Base-by-base conservation (phyloP, 1,140 invertebrate species). In the Lepidurus packardi region DNA sequence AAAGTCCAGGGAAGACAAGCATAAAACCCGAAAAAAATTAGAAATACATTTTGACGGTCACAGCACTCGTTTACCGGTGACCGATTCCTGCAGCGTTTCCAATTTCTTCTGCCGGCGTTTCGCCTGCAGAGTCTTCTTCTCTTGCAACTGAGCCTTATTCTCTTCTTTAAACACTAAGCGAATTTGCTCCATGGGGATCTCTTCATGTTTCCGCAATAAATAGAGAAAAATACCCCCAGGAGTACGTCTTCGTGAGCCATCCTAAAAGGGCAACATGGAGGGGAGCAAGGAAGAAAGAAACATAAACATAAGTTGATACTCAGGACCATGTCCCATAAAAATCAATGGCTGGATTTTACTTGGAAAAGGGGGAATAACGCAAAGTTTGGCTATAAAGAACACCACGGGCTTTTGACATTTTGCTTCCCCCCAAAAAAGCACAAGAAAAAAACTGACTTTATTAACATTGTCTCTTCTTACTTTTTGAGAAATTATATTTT, bases 201-300 rank as follows among this genome's bases (percentile, higher is more conserved):
- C 87, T 75, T 89, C 86, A 82, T 94, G 90, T 82, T 90, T 88
- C 86, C 94, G 94, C 25, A 95, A 83, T 16, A 96, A 85, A 83
- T 91, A 92, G 10, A 96, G 87, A 84, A 91, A 95, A 79, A 95
- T 89, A 73, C 94, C 94, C 7, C 94, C 94, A 0, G 93, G 90
- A 25, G 93, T 95, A 82, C 94, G 88, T 79, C 93, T 88, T 77
- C 93, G 88, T 44, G 88, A 90, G 77, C 92, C 91, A 88, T 94
- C 93, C 92, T 93, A 81, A 83, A 81, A 82, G 74, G 78, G 80
- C 78, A 81, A 73, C 79, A 80, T 81, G 53, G 82, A 45, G 53
- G 25, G 16, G 11, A 73, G 11, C 41, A 78, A 75, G 9, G 24
- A n/a, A 45, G 65, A 78, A 73, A n/a, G 5, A 34, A 65, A 41